Evolutionary conservation across 2,113 vertebrate genomes (phyloP), one percentile per base, ranked within the genome.

Genomic region (Grallaria varia): DNA sequence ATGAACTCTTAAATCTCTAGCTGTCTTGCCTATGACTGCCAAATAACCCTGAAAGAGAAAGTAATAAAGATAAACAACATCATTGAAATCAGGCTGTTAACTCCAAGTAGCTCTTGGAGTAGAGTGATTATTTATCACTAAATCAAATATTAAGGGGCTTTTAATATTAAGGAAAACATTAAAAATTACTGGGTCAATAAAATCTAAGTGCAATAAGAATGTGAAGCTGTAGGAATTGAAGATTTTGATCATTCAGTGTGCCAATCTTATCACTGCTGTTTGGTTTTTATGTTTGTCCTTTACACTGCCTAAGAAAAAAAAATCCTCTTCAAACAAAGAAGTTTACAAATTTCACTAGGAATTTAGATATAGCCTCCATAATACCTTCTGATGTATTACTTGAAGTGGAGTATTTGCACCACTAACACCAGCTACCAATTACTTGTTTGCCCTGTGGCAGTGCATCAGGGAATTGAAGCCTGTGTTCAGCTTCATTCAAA

Each of bases 21-120:
- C 64, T 91, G 22, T 24, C 66, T 50, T 93, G 16, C 66, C 87
- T 83, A 78, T 60, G 53, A 90, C 81, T 97, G 69, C 67, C 60
- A 73, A 87, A 94, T 91, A 49, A 56, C 58, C 73, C 95, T 63
- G 64, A 81, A 95, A 97, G 47, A 82, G 58, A 94, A 94, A 89
- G 67, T 69, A 93, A 95, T 97, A 77, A 97, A 96, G 94, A 94
- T 42, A 84, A 93, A 64, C 40, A 96, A 73, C 62, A 67, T 40
- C 53, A 84, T 18, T 95, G 87, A 96, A 95, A 95, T 86, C 47
- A 76, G 64, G 50, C 80, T 90, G 58, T 76, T 96, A 80, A 75
- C 33, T 59, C 39, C 60, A 82, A 91, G n/a, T 44, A 79, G 16
- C 17, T 91, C 86, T 96, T 97, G 95, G 94, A 82, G 49, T 50